Base-by-base conservation (phyloP, 2,113 vertebrate species). In the Atherinomorus stipes region DNA sequence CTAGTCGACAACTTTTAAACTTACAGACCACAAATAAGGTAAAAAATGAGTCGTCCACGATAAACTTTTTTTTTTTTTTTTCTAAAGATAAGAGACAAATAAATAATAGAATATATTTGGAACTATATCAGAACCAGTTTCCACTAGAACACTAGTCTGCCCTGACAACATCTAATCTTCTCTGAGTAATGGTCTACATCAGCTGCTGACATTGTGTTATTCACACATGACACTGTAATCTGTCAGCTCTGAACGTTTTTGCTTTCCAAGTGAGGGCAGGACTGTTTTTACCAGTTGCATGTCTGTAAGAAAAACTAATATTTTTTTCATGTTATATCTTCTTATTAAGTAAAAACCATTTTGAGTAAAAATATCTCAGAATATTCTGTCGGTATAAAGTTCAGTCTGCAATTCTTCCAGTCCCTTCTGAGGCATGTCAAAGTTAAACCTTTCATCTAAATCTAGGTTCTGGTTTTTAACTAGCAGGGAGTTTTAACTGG, bases 161-260 rank as follows among this genome's bases (percentile, higher is more conserved):
- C 19, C 21, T 26, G 11, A 47, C 66, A 56, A 19, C 42, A 22
- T 66, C 44, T 80, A 77, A 81, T 77, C 62, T 71, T 73, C 58
- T 58, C 50, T 76, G 74, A 59, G 38, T 74, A 37, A 64, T 54
- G 50, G 40, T 67, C 47, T 19, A 37, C 34, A n/a, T 19, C 26
- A 56, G 70, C 49, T 37, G 58, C 67, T 28, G 74, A 74, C 28
- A 12, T 42, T 13, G 28, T 62, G 38, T 74, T 79, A 58, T 50
- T 72, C 62, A 75, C 16, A 21, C 25, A 25, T 51, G 40, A 74
- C 72, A 69, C 38, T 23, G 28, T 61, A 5, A 37, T 28, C 34
- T 40, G 56, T 42, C 34, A 1, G 67, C 52, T 40, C 28, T 15
- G 16, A 23, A 2, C 59, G 12, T 4, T 34, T 57, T 34, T 65